Evolutionary conservation across 1,140 invertebrate species (phyloP), one percentile per base, ranked within the genome.

Genomic region (Drosophila sp.): DNA sequence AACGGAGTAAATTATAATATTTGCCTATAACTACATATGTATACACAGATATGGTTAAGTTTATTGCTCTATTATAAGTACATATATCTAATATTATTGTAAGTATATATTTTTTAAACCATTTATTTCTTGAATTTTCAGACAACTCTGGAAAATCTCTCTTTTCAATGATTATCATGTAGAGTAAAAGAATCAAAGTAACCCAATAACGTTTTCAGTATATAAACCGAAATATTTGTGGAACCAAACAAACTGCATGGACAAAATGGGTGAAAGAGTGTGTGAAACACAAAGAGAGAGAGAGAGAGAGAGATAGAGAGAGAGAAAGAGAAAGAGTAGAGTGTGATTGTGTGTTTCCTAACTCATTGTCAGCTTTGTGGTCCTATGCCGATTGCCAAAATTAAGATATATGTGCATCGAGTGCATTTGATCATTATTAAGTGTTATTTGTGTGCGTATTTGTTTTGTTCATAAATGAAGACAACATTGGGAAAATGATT

Each of bases 381-480:
- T 54, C 55, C 40, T 61, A 66, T 70, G 68, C 61, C 61, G 64
- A 81, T 79, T 79, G 69, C 63, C 72, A 41, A 60, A 82, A 86
- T 87, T 78, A 79, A 81, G 74, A 85, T 86, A 75, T 75, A 86
- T 85, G 55, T 25, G 72, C 66, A 64, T 78, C 54, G 76, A 82
- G 72, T 79, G 79, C 69, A 74, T 87, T 86, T 86, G 76, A 83
- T 87, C 82, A 87, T 79, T 79, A 86, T 79, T 82, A 71, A 87
- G 79, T 79, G 72, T 56, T 68, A 61, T 62, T 64, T 64, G 50
- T 63, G 30, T 58, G 32, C 44, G 54, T 62, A 56, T 60, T 44
- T 70, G 62, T 32, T 8, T 64, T 50, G 70, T 50, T 63, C 55
- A 61, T 40, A 64, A 81, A 71, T 56, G 35, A 70, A 79, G 60